Evolutionary conservation across 2,888 invertebrate species (phyloP).

Genomic region (Petrolisthes manimaculis): DNA sequence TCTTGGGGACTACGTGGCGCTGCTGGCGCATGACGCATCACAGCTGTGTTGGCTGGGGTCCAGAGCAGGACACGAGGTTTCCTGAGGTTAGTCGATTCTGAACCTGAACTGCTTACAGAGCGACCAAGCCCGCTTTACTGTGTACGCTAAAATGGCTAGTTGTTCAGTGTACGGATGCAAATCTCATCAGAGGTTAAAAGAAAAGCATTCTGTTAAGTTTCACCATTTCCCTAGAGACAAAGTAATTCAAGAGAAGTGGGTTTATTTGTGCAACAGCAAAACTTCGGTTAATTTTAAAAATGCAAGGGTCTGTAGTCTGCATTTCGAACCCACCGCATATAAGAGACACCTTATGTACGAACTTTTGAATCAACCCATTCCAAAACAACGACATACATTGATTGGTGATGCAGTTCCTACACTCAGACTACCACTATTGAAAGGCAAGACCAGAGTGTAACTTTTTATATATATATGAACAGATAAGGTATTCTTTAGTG

Average conservation of each 20-base stretch:
- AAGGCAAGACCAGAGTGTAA: neutral
- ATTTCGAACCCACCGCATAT: constrained; percentile 9
- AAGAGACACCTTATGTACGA: neutral
- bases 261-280: neutral
- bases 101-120: no score
- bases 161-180: no score
- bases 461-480: neutral
- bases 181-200: no score
- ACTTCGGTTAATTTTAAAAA: neutral
- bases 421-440: neutral
- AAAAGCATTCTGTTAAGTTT: no score
- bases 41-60: no score
- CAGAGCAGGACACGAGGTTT: no score
- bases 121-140: no score
- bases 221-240: neutral
- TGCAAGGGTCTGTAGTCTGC: neutral
- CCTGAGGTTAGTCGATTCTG: no score
- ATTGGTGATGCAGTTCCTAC: neutral
- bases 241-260: neutral
- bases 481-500: neutral
- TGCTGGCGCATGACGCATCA: no score
- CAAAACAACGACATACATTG: neutral
- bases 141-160: no score
- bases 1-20: no score
- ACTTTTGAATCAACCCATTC: neutral